phyloP scores from a whole-genome alignment of 2,797 vertebrate species.

The Peromyscus attwateri region DNA sequence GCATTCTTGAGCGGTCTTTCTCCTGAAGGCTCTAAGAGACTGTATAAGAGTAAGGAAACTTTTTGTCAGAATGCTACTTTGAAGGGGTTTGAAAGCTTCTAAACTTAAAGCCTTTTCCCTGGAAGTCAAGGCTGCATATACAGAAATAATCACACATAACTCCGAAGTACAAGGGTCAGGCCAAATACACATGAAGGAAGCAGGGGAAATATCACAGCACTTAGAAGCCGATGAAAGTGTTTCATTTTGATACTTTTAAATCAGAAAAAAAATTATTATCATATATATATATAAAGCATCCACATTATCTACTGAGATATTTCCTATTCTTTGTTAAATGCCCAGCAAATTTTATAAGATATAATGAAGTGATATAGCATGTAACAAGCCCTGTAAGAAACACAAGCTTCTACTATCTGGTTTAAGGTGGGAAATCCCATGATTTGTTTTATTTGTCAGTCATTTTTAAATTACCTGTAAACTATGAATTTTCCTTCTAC shows the following conservation, averaged over 20 bases:
- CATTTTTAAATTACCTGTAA: background rate
- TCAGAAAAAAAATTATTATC: background rate
- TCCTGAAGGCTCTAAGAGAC: background rate
- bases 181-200: background rate
- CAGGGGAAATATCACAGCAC: background rate
- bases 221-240: background rate
- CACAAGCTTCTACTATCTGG: background rate
- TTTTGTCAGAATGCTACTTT: background rate
- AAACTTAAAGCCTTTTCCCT: background rate
- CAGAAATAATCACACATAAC: background rate
- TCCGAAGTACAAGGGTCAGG: background rate
- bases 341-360: background rate
- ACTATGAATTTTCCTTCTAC: background rate
- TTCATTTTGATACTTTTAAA: slow-evolving; percentile 5
- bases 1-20: background rate
- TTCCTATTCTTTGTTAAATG: background rate
- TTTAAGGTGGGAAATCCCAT: background rate
- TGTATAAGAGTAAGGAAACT: background rate
- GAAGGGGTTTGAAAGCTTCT: slow-evolving; percentile 5
- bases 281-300: background rate
- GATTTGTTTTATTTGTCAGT: background rate
- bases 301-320: background rate
- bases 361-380: background rate
- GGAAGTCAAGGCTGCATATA: background rate
- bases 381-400: background rate